These are phyloP conservation scores for Callosobruchus maculatus DNA, from an alignment of 2,888 invertebrate genomes.

Conservation along the genomic window DNA sequence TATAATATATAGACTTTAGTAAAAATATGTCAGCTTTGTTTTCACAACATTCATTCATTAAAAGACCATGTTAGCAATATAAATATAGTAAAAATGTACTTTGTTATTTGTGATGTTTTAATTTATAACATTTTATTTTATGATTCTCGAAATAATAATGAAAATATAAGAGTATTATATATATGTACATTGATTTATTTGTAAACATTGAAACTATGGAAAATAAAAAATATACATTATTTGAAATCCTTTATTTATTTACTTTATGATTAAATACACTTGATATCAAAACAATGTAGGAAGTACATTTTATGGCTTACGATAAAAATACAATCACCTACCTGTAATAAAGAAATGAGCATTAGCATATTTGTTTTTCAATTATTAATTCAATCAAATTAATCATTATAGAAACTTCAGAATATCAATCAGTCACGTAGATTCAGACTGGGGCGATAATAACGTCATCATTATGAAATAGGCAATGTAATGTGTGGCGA, in stretches of 20 bases:
- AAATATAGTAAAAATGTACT: slow-evolving; percentile 4
- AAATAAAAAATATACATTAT: background rate
- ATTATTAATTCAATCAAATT: background rate
- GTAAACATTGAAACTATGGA: background rate
- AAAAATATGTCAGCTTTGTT: too few relatives aligned
- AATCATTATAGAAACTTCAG: background rate
- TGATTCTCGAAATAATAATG: background rate
- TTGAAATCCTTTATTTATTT: background rate
- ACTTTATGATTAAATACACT: too few relatives aligned
- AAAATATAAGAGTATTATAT: background rate
- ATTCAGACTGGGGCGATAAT: slow-evolving; percentile 10
- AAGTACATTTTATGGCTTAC: too few relatives aligned
- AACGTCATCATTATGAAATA: slow-evolving; percentile 1
- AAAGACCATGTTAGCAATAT: slow-evolving; percentile 2
- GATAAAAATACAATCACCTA: background rate
- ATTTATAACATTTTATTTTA: background rate
- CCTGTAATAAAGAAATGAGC: background rate
- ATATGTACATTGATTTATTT: background rate
- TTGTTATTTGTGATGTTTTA: background rate
- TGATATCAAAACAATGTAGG: too few relatives aligned
- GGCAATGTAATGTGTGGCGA: too few relatives aligned
- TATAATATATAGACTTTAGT: too few relatives aligned
- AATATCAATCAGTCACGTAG: background rate
- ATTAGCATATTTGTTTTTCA: too few relatives aligned
- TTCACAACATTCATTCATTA: slow-evolving; percentile 8